A percentile compares a stretch with the other conserved stretches of the same genome.
These are phyloP conservation scores for Drosophila mayaguana DNA, from an alignment of 2,888 invertebrate genomes.

Conservation along the genomic window DNA sequence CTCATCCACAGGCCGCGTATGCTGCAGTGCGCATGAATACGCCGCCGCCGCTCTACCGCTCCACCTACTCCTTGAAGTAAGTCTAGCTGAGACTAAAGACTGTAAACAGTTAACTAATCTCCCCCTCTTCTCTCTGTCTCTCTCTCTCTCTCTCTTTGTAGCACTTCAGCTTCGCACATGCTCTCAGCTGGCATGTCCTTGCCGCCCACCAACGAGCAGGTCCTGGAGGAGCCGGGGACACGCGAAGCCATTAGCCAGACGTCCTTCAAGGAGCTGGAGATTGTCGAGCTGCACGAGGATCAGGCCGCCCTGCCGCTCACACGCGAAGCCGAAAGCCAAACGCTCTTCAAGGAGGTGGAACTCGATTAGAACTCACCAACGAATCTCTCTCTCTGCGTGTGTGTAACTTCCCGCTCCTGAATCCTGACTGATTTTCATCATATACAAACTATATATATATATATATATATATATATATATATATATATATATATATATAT, in stretches of 20 bases:
- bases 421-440: conserved; percentile 54
- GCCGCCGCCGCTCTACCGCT: conserved; percentile 96
- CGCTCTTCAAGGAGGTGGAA: conserved; percentile 64
- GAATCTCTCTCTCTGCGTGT: conserved; percentile 28
- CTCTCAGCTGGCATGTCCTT: conserved; percentile 32
- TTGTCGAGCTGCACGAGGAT: conserved; percentile 46
- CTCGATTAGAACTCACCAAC: conserved; percentile 42
- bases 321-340: conserved; percentile 44
- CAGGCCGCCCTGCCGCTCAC: conserved; percentile 30
- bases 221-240: conserved; percentile 41
- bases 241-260: conserved; percentile 56
- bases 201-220: conserved; percentile 53
- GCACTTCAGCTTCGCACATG: conserved; percentile 46
- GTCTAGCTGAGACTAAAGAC: conserved; percentile 7
- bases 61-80: conserved; percentile 92
- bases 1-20: conserved; percentile 82
- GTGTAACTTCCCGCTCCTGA: background rate
- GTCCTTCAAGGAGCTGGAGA: conserved; percentile 58
- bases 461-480: background rate
- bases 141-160: conserved; percentile 16
- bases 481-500: background rate
- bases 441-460: conserved; percentile 27
- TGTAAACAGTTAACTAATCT: background rate
- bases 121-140: background rate
- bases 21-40: conserved; percentile 86